phyloP scores from a whole-genome alignment of 2,113 vertebrate genomes.

The Pseudorectes ferrugineus region DNA sequence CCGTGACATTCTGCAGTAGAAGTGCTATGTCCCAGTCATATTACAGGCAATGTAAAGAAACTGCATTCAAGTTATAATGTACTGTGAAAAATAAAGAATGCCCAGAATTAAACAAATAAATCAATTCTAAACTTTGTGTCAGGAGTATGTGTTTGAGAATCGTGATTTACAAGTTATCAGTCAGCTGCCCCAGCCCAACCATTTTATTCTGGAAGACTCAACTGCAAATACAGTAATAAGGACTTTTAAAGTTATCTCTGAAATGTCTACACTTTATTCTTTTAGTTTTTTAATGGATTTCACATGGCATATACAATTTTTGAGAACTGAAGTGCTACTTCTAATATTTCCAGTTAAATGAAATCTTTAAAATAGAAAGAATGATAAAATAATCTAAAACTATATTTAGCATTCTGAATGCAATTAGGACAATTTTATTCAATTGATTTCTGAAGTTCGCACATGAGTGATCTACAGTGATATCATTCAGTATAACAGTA shows the following conservation, averaged over 20 bases:
- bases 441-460: constrained; percentile 15
- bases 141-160: not conserved
- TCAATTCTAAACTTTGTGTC: not conserved
- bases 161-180: rapidly evolving
- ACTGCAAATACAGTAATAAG: not conserved
- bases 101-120: not conserved
- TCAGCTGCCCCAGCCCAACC: not conserved
- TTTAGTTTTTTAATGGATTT: not conserved
- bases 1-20: not conserved
- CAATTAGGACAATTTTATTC: constrained; percentile 26
- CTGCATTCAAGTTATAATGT: not conserved
- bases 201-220: not conserved
- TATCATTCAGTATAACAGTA: constrained; percentile 2
- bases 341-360: constrained; percentile 6
- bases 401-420: constrained; percentile 23
- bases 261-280: not conserved
- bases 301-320: not conserved
- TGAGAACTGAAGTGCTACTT: constrained; percentile 11
- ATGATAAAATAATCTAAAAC: constrained; percentile 7
- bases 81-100: not conserved
- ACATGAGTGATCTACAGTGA: not conserved
- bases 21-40: not conserved
- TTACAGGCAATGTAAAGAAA: not conserved
- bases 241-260: not conserved
- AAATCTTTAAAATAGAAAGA: constrained; percentile 1